phyloP scores from a whole-genome alignment of 1,140 invertebrate genomes.

The Mactra quadrangularis region DNA sequence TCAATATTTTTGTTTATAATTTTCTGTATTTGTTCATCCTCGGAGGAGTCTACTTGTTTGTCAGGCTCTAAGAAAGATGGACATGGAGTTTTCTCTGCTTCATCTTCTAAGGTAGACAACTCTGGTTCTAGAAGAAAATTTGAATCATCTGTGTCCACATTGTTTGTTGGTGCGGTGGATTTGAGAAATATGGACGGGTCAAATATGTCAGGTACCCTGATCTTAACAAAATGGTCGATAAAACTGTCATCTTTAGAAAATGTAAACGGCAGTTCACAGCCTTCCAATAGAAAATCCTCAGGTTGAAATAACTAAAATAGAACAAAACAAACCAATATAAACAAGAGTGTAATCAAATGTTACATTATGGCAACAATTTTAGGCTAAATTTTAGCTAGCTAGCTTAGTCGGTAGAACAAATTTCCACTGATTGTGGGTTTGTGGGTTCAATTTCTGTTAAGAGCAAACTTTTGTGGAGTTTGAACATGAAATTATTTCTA shows the following conservation, averaged over 20 bases:
- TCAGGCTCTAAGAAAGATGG: slow-evolving; percentile 10
- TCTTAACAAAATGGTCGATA: slow-evolving; percentile 53
- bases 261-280: slow-evolving; percentile 2
- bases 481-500: no score
- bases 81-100: slow-evolving; percentile 21
- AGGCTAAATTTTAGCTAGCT: no score
- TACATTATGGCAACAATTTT: no score
- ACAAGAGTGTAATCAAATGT: no score
- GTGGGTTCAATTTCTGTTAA: no score
- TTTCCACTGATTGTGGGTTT: no score
- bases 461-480: no score
- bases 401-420: no score
- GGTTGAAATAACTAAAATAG: slow-evolving; percentile 48
- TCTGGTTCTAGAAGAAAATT: slow-evolving; percentile 47
- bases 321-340: no score
- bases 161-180: slow-evolving; percentile 9
- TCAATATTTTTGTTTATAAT: slow-evolving; percentile 62
- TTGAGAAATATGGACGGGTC: slow-evolving; percentile 52
- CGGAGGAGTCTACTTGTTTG: slow-evolving; percentile 11
- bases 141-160: slow-evolving; percentile 17
- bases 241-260: slow-evolving; percentile 62
- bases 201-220: slow-evolving; percentile 52
- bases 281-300: slow-evolving; percentile 43
- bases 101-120: slow-evolving; percentile 32
- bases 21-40: slow-evolving; percentile 26